Evolutionary conservation across 2,888 invertebrate species (phyloP), one percentile per base, ranked within the genome.

Genomic region (Andrena chrysosceles): DNA sequence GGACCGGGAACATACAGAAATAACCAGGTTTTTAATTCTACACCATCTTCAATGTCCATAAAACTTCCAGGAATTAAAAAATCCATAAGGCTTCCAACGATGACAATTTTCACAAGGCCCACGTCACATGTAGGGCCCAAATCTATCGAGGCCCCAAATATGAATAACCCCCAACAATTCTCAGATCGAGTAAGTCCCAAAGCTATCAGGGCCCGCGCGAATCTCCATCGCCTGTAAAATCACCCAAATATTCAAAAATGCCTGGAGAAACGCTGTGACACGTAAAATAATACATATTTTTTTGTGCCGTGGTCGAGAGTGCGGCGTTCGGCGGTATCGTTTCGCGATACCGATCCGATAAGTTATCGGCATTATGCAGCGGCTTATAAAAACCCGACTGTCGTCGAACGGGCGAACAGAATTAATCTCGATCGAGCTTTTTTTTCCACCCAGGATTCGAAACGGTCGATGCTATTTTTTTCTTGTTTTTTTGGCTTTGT

Each of bases 301-400:
- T 26, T 26, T 20, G 72, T 48, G 26, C 33, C 2, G 60, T 52
- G 59, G 77, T 66, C 59, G 68, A 77, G 77, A 77, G 73, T 26
- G 52, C 66, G 66, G 49, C 35, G 52, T 66, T 52, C 20, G 10
- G 73, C 5, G 56, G 68, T 76, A 79, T 84, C 85, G 80, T 67
- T 75, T 59, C 56, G 54, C 77, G 77, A 87, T 87, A 78, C 81
- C 78, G 26, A 63, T 73, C 81, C 81, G 87, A 87, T 87, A 87
- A 80, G 85, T 84, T 87, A 87, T 87, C 87, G 87, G 85, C 81
- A 87, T 87, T 87, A 87, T 87, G 87, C 87, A 87, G 84, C 81
- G 87, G 87, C 85, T 87, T 85, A 87, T 87, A 85, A 87, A 87
- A 87, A 87, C 71, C 78, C 77, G 84, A 85, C 87, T 87, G 87